A percentile compares a stretch with the other conserved stretches of the same genome.
phyloP scores from a whole-genome alignment of 2,888 invertebrate genomes.

The Synergus umbraculus region DNA sequence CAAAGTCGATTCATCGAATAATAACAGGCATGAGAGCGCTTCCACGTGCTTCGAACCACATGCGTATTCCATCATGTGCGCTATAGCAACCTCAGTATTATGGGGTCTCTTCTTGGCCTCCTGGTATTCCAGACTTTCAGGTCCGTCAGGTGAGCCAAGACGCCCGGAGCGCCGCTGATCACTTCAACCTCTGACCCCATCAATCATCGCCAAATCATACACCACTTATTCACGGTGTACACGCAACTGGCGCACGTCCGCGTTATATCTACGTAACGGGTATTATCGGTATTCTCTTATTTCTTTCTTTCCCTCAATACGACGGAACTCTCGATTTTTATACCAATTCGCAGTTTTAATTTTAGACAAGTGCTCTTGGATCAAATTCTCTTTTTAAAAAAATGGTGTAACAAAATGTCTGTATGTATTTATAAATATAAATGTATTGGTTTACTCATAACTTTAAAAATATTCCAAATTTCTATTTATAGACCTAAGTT shows the following conservation, averaged over 20 bases:
- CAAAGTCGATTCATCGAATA: conserved; percentile 4
- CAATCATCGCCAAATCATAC: conserved; percentile 77
- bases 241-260: conserved; percentile 72
- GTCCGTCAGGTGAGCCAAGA: conserved; percentile 71
- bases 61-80: conserved; percentile 26
- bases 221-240: conserved; percentile 71
- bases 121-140: conserved; percentile 52
- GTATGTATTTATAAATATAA: no score
- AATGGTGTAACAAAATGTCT: no score
- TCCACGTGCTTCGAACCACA: conserved; percentile 15
- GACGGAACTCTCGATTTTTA: not conserved
- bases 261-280: conserved; percentile 64
- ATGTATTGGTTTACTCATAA: no score
- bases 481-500: not conserved
- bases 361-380: no score
- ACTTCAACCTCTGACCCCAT: conserved; percentile 75
- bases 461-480: not conserved
- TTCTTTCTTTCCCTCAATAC: not conserved
- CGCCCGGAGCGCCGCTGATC: conserved; percentile 76
- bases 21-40: conserved; percentile 27
- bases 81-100: conserved; percentile 37
- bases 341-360: not conserved
- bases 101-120: conserved; percentile 47
- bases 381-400: no score
- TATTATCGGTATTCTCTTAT: conserved; percentile 35